phyloP scores from a whole-genome alignment of 1,140 invertebrate species.

The Sarcophaga peregrina region DNA sequence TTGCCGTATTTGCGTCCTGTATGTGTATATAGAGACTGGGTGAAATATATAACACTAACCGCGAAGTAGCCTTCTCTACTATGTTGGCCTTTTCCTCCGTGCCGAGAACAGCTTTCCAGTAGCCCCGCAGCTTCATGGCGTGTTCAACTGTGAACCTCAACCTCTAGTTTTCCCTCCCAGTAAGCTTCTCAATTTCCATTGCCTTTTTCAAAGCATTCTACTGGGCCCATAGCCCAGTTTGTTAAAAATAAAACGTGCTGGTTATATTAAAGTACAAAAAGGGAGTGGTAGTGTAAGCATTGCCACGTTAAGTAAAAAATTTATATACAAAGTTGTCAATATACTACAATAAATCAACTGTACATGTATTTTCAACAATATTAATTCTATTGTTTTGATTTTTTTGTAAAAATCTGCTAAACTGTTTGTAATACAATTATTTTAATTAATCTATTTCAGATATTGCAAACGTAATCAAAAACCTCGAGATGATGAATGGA shows the following conservation, averaged over 20 bases:
- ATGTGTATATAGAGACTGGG: neutral
- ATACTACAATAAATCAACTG: no score
- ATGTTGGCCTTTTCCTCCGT: neutral
- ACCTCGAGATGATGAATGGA: conserved; percentile 56
- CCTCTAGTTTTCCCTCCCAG: neutral
- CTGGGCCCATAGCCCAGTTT: neutral
- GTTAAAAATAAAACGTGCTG: no score
- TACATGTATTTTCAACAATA: no score
- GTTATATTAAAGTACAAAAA: no score
- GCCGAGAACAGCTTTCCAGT: neutral
- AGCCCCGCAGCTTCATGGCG: neutral
- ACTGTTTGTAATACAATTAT: no score
- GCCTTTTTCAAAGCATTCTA: neutral
- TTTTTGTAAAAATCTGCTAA: no score
- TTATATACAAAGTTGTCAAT: no score
- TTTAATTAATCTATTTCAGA: neutral
- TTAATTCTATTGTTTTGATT: no score
- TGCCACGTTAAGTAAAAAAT: no score
- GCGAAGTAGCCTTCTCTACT: neutral
- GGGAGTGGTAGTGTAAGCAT: no score
- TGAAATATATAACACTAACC: neutral
- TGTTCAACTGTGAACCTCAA: neutral
- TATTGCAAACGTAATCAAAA: conserved; percentile 41
- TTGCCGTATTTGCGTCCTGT: neutral
- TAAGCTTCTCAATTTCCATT: neutral